Evolutionary conservation across 2,888 invertebrate genomes (phyloP), one percentile per base, ranked within the genome.

Genomic region (Diabrotica balteata): DNA sequence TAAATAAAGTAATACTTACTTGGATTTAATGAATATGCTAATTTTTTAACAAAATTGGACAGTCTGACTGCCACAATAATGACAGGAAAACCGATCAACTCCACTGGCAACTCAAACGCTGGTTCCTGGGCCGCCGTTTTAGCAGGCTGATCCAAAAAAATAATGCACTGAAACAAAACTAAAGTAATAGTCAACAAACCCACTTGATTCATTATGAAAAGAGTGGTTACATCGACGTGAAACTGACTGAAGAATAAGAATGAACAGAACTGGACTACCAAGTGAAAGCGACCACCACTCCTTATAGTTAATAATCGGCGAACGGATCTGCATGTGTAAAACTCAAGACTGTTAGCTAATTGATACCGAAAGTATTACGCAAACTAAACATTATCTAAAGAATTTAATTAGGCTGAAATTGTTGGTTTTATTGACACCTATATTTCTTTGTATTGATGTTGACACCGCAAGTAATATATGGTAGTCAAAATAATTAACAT

Each of bases 51-150:
- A 80, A 94, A 94, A 84, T 93, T 94, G 0, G 93, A 90, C 63
- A 94, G 83, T 74, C 91, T 87, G 9, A 94, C 94, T 44, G 92
- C 91, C 7, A 92, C 84, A 60, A 94, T 90, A 75, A 94, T 94
- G 69, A 93, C 89, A 0, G 94, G 94, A 79, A 94, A 94, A 43
- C 94, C 94, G 50, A 94, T 87, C 65, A 94, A 85, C 80, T 94
- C 93, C n/a, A 94, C 93, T 9, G 94, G 94, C 64, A 94, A 82
- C 78, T 94, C 91, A 79, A 93, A 91, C 0, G 87, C 78, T 10
- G 89, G 87, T 69, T 82, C 78, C 72, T 82, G 82, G 4, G 81
- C 80, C 7, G 72, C 71, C 0, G 73, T 71, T 10, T 53, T 63
- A 7, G 60, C 65, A 7, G 75, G 68, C 50, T 72, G 68, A 49